phyloP scores from a whole-genome alignment of 2,113 vertebrate genomes.

The Vombatus ursinus region DNA sequence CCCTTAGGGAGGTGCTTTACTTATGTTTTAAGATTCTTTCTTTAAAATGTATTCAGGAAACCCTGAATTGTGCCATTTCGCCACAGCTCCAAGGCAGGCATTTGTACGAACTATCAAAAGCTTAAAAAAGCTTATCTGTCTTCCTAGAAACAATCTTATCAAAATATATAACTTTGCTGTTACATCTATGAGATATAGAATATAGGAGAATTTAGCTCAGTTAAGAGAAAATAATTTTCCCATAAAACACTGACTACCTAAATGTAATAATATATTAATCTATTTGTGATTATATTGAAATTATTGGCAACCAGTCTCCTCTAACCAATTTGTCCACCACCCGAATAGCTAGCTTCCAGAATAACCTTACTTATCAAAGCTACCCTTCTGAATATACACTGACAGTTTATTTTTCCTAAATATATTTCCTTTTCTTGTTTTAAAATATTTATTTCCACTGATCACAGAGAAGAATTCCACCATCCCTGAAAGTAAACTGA shows the following conservation, averaged over 20 bases:
- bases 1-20: background rate
- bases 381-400: background rate
- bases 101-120: conserved; percentile 54
- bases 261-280: conserved; percentile 35
- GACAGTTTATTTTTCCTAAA: conserved; percentile 22
- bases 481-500: conserved; percentile 1
- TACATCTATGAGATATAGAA: conserved; percentile 19
- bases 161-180: conserved; percentile 35
- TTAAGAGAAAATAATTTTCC: conserved; percentile 46
- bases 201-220: conserved; percentile 27
- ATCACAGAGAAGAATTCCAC: background rate
- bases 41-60: conserved; percentile 41
- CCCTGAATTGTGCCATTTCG: conserved; percentile 8
- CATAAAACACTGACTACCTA: background rate
- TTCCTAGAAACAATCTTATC: conserved; percentile 50
- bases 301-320: conserved; percentile 9
- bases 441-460: background rate
- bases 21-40: conserved; percentile 38
- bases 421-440: conserved; percentile 18
- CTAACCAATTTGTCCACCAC: background rate
- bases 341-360: background rate
- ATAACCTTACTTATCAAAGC: background rate
- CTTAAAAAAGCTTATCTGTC: conserved; percentile 57
- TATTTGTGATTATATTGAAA: conserved; percentile 18
- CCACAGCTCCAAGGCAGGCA: conserved; percentile 36